A percentile compares a stretch with the other conserved stretches of the same genome.
phyloP scores from a whole-genome alignment of 2,888 invertebrate species.

The Frankliniella intonsa region DNA sequence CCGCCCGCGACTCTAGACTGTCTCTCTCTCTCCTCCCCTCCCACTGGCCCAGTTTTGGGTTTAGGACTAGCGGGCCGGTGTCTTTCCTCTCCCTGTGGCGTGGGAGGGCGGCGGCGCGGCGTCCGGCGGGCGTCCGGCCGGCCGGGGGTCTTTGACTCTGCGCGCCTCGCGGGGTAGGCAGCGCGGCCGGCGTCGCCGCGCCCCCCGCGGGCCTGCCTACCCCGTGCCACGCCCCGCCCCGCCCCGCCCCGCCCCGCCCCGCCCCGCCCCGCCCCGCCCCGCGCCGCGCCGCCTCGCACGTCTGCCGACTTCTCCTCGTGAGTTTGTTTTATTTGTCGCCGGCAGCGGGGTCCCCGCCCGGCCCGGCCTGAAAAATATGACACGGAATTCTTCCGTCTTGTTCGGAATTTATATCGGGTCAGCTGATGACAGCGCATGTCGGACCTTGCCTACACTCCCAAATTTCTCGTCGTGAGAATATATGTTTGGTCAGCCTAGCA shows the following conservation, averaged over 20 bases:
- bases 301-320: neutral
- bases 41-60: neutral
- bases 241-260: neutral
- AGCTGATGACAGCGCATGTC: neutral
- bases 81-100: neutral
- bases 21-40: neutral
- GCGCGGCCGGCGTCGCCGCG: neutral
- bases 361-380: neutral
- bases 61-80: neutral
- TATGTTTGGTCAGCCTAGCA: too few relatives aligned
- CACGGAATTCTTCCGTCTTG: neutral
- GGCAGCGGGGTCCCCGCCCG: neutral
- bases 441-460: too few relatives aligned
- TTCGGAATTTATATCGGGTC: neutral
- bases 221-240: neutral
- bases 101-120: neutral
- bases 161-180: neutral
- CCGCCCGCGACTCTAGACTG: neutral
- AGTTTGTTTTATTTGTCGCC: neutral
- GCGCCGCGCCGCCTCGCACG: neutral
- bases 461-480: too few relatives aligned
- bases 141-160: too few relatives aligned
- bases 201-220: neutral
- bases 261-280: neutral
- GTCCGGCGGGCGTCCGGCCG: neutral